Evolutionary conservation across 2,113 vertebrate genomes (phyloP).

Genomic region (Pelusios castaneus): DNA sequence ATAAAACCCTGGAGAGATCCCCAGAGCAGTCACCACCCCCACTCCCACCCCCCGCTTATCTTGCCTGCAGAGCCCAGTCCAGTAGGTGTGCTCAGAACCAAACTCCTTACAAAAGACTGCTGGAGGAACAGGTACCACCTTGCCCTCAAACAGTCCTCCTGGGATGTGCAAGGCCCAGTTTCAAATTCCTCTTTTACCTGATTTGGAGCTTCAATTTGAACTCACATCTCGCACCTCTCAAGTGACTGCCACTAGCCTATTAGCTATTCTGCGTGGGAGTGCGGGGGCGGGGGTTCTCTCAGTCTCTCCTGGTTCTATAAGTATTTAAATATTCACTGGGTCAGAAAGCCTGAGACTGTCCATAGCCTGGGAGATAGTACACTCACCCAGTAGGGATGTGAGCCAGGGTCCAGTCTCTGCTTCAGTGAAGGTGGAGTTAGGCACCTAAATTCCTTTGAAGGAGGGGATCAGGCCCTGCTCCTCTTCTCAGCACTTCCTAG

Average conservation of each 20-base stretch:
- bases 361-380: background rate
- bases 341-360: background rate
- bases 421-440: background rate
- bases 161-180: background rate
- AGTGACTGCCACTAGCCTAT: background rate
- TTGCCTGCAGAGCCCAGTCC: no score
- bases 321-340: background rate
- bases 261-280: no score
- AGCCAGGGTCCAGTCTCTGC: background rate
- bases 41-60: no score
- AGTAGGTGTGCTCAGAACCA: no score
- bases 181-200: background rate
- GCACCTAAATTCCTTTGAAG: background rate
- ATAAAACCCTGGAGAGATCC: no score
- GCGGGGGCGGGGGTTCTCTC: no score
- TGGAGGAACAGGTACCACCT: no score
- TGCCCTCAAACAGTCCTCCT: no score
- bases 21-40: no score
- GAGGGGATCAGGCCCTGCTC: background rate
- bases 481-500: background rate
- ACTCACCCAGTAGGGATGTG: no score
- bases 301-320: background rate
- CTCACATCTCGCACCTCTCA: background rate
- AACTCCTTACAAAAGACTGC: no score
- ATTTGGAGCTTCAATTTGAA: background rate